Conservation (phyloP, 1,140 invertebrate species). For the Pygmarrhopalites habei region DNA sequence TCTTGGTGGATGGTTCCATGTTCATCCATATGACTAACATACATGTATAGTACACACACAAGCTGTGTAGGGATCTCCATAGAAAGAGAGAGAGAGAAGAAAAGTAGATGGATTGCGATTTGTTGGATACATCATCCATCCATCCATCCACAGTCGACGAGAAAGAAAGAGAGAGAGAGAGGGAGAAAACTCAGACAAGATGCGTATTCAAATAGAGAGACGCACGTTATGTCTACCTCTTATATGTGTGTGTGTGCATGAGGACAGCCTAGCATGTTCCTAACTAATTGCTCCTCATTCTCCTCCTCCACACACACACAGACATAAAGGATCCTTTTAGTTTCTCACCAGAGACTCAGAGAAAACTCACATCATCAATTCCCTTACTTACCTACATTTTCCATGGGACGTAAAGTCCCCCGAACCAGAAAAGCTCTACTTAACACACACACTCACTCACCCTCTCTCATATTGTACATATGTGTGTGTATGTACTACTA, state of each 20-base stretch:
- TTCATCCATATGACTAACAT: background rate
- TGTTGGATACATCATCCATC: background rate
- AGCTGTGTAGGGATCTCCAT: background rate
- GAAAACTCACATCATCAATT: too few relatives aligned
- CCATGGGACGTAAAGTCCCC: too few relatives aligned
- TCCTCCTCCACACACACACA: background rate
- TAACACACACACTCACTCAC: too few relatives aligned
- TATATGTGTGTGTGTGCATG: too few relatives aligned
- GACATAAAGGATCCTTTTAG: background rate
- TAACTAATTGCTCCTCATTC: conserved; percentile 5
- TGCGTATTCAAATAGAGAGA: background rate
- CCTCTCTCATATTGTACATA: too few relatives aligned
- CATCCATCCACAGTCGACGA: conserved; percentile 1
- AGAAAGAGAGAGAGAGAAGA: background rate
- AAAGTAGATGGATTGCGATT: too few relatives aligned
- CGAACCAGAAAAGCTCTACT: too few relatives aligned
- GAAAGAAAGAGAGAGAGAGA: too few relatives aligned
- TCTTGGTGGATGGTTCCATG: background rate
- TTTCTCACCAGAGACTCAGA: too few relatives aligned
- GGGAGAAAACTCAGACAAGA: too few relatives aligned
- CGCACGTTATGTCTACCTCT: conserved; percentile 1
- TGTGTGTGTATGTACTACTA: too few relatives aligned
- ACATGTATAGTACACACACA: background rate
- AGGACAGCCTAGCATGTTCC: conserved; percentile 2
- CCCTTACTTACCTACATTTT: too few relatives aligned